A percentile compares a stretch with the other conserved stretches of the same genome.
Conservation (phyloP, 1,140 invertebrate genomes). For the Drosophila baimaii region DNA sequence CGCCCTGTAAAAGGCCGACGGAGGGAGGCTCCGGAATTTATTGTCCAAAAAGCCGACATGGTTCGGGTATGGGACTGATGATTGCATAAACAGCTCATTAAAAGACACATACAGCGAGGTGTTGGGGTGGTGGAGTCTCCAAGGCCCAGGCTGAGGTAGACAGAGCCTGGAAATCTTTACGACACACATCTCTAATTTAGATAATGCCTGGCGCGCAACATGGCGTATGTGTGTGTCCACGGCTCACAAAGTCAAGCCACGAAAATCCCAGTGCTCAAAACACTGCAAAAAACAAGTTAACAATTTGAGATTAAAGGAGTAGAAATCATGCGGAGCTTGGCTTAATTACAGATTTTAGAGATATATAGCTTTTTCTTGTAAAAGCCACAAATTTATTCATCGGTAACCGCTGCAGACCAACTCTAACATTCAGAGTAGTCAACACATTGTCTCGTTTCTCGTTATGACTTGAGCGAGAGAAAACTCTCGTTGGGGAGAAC, state of each 20-base stretch:
- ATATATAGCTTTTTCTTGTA: too few species aligned
- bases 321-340: background rate
- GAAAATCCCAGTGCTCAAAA: background rate
- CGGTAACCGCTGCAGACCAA: too few species aligned
- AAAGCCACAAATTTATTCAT: background rate
- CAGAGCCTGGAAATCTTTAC: constrained; percentile 37
- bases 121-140: too few species aligned
- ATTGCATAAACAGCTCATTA: constrained; percentile 80
- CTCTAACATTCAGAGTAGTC: too few species aligned
- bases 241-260: constrained; percentile 9
- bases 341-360: too few species aligned
- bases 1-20: background rate
- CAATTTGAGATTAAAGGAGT: background rate
- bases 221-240: constrained; percentile 48
- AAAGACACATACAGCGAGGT: constrained; percentile 21
- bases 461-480: too few species aligned
- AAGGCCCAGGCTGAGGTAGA: background rate
- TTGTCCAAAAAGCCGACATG: constrained; percentile 31
- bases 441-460: too few species aligned
- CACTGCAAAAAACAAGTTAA: background rate
- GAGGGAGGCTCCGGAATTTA: constrained; percentile 18
- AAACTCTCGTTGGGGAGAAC: too few species aligned
- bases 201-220: constrained; percentile 52
- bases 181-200: constrained; percentile 69
- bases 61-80: constrained; percentile 21